Conservation (phyloP, 1,140 invertebrate genomes). For the Hypsibius dujardini region DNA sequence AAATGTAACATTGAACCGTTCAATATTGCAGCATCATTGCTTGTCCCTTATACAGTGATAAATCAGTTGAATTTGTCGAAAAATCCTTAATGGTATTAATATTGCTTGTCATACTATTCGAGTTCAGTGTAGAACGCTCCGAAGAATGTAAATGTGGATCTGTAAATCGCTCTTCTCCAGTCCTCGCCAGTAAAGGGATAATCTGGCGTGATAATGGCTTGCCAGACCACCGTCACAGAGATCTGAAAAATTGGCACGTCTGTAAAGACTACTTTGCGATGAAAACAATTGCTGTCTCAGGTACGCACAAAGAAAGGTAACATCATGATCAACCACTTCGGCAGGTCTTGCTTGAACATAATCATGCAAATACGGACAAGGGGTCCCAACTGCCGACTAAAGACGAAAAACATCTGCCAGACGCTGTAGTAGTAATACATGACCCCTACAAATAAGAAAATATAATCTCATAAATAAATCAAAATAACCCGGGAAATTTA, state of each 20-base stretch:
- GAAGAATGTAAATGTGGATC: not conserved
- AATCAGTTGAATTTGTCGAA: no score
- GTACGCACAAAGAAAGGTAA: not conserved
- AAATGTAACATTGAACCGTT: no score
- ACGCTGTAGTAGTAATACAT: conserved; percentile 12
- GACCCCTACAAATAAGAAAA: not conserved
- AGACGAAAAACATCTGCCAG: not conserved
- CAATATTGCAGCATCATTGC: no score
- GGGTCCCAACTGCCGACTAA: not conserved
- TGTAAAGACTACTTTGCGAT: no score
- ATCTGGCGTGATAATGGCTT: conserved; percentile 13
- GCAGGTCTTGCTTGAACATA: not conserved
- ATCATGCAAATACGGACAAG: not conserved
- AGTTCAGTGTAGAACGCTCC: conserved; percentile 3
- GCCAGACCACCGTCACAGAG: not conserved
- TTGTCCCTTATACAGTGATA: no score
- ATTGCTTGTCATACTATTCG: conserved; percentile 7
- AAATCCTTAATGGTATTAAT: not conserved
- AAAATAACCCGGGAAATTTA: no score
- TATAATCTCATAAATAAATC: no score
- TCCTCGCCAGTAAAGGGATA: conserved; percentile 14
- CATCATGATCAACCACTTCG: conserved; percentile 12
- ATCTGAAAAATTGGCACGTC: not conserved
- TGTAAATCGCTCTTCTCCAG: not conserved
- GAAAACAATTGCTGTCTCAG: not conserved